Evolutionary conservation across 2,113 vertebrate genomes (phyloP), one percentile per base, ranked within the genome.

Genomic region (Potamarius usumacintae): DNA sequence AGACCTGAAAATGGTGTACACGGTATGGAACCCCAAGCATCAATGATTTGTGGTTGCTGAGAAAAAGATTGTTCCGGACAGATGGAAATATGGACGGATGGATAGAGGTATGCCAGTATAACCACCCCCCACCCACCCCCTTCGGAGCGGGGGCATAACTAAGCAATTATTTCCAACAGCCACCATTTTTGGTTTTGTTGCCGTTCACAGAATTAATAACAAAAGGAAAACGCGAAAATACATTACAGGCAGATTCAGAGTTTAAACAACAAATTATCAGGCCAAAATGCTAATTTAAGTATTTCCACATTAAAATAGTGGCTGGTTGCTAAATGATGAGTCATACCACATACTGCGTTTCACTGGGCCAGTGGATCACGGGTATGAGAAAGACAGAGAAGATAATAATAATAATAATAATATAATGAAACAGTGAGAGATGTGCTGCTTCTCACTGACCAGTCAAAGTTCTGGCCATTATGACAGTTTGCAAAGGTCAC

Each of bases 401-500:
- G 34, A 60, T 8, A 22, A 74, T 27, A 27, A 67, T 67, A 12
- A 67, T 9, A 58, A 17, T 17, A 25, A 63, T 63, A 76, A 76
- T 48, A 25, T 2, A 42, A 22, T 50, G 0, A 67, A 52, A 83
- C 30, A 52, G 25, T 9, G 18, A 42, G 52, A 25, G 74, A 53
- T 52, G 2, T 55, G 50, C 84, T 62, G 25, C 53, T 60, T 53
- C 42, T 79, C 79, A 60, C 48, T 57, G 27, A 50, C 60, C 63
- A 55, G 72, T 77, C 34, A 74, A 85, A 79, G 86, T 74, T 65
- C 58, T 60, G 27, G 22, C 80, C 30, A 80, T 88, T 88, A 88
- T 53, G 48, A 74, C 27, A 65, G 62, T 84, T 83, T 86, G 89
- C 89, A 91, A 91, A 91, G 90, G 90, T 91, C 90, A 91, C 50